phyloP scores from a whole-genome alignment of 2,888 invertebrate species.

The Onthophagus sagittarius region DNA sequence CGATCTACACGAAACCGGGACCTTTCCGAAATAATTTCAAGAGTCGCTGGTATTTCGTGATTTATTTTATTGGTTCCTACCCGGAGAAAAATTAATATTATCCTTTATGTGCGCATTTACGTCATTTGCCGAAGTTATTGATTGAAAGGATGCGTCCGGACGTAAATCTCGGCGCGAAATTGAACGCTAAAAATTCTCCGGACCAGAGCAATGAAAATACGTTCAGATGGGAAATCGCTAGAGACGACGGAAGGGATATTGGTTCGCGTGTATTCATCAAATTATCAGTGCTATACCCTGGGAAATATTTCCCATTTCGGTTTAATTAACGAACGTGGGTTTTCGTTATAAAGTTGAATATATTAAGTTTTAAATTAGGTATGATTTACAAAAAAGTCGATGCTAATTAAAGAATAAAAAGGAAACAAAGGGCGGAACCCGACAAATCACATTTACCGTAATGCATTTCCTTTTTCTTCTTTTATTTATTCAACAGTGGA shows the following conservation, averaged over 20 bases:
- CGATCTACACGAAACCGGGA: not conserved
- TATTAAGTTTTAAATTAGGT: too few species aligned
- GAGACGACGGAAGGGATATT: not conserved
- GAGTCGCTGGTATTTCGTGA: not conserved
- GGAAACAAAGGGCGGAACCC: not conserved
- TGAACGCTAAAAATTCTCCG: not conserved
- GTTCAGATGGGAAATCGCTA: not conserved
- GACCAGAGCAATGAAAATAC: not conserved
- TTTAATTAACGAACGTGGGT: constrained; percentile 29
- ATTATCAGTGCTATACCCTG: not conserved
- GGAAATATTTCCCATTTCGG: constrained; percentile 29
- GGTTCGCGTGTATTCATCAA: not conserved
- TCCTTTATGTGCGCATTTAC: not conserved
- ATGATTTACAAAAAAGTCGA: too few species aligned
- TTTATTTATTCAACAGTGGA: not conserved
- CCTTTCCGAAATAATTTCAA: not conserved
- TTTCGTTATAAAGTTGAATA: not conserved
- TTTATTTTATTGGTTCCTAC: not conserved
- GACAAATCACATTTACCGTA: not conserved
- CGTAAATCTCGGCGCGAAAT: not conserved
- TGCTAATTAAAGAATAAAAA: not conserved
- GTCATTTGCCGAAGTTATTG: not conserved
- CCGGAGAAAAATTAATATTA: not conserved
- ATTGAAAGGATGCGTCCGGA: not conserved
- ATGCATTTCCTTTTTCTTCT: not conserved